These are phyloP conservation scores for Mionectes macconnelli DNA, from an alignment of 2,113 vertebrate species.

Conservation along the genomic window DNA sequence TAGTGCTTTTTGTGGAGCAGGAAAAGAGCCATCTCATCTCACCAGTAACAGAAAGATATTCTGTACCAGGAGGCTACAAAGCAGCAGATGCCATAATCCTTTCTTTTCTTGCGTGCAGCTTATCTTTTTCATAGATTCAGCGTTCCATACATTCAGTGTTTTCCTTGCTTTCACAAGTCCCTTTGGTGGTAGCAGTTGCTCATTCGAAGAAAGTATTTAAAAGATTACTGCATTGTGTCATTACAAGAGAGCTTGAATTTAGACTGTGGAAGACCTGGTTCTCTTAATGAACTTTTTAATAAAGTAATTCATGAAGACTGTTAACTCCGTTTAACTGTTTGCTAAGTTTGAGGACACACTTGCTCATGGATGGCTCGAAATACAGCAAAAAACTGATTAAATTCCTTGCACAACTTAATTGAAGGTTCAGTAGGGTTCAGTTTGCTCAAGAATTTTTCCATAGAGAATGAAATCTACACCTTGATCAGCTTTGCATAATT, in stretches of 20 bases:
- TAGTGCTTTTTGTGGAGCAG: neutral
- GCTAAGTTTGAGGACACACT: neutral
- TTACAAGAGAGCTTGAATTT: neutral
- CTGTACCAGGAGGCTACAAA: neutral
- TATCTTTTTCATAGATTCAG: neutral
- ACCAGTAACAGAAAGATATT: neutral
- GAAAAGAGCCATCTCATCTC: neutral
- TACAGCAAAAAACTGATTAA: neutral
- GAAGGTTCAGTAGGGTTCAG: neutral
- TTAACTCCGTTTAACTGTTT: neutral
- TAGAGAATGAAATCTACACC: neutral
- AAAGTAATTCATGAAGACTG: neutral
- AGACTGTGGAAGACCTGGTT: neutral
- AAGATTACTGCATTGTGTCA: neutral
- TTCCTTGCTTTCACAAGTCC: neutral
- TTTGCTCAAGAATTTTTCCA: neutral
- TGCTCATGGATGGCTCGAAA: neutral
- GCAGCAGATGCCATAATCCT: neutral
- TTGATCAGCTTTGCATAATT: neutral
- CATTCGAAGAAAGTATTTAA: neutral
- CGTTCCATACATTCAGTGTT: neutral
- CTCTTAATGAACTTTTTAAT: neutral
- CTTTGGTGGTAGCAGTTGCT: neutral
- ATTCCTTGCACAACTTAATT: neutral
- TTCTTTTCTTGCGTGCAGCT: neutral